Evolutionary conservation across 2,113 vertebrate species (phyloP).

Genomic region (Spheniscus mendiculus): DNA sequence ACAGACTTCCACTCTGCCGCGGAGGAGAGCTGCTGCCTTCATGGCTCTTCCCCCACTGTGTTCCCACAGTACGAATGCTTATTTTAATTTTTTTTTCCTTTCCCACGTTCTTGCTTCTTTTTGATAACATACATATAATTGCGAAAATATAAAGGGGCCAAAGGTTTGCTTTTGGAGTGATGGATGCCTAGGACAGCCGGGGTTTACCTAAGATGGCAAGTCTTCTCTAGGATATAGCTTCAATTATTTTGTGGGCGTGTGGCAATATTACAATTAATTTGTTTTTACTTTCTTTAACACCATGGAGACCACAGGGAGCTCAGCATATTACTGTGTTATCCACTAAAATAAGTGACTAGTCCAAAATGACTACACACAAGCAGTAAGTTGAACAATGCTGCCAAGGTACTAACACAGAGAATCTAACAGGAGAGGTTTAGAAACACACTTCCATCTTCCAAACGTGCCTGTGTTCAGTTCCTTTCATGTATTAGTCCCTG

Average conservation of each 20-base stretch:
- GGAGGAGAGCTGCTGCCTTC: neutral
- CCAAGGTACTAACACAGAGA: neutral
- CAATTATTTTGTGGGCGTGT: neutral
- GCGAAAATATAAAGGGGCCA: conserved; percentile 61
- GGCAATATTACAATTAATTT: neutral
- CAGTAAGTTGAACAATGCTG: neutral
- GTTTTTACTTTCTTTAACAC: neutral
- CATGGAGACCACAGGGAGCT: neutral
- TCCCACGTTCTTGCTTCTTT: conserved; percentile 58
- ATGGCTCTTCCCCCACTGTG: neutral
- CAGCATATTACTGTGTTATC: neutral
- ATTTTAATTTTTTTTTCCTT: conserved; percentile 49
- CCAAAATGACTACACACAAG: neutral
- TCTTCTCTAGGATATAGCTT: neutral
- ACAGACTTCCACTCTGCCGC: neutral
- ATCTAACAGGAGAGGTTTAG: neutral
- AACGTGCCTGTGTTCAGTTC: neutral
- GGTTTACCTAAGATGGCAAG: neutral
- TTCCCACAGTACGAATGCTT: conserved; percentile 57
- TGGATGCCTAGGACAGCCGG: neutral
- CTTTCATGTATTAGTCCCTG: neutral
- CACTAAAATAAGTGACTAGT: neutral
- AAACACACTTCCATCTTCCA: neutral
- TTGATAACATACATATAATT: conserved; percentile 50
- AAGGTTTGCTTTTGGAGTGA: conserved; percentile 9